A percentile compares a stretch with the other conserved stretches of the same genome.
Conservation (phyloP, 2,113 vertebrate species). For the Pomatostomus ruficeps region DNA sequence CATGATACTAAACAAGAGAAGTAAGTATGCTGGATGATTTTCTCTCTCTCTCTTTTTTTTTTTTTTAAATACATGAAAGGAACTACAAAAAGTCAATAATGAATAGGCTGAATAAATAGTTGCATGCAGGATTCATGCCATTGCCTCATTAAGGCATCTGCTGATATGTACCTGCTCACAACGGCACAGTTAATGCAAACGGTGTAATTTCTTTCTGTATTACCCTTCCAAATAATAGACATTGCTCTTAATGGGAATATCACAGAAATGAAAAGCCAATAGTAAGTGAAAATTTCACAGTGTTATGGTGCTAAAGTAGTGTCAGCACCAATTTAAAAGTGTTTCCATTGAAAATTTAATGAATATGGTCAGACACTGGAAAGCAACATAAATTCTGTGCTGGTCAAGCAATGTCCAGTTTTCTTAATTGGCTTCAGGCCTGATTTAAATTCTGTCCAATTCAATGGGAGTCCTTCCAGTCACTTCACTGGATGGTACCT, state of each 20-base stretch:
- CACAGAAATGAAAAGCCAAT: constrained; percentile 50
- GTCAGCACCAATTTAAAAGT: constrained; percentile 57
- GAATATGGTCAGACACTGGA: constrained; percentile 36
- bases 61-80: not conserved
- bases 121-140: not conserved
- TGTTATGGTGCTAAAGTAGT: constrained; percentile 38
- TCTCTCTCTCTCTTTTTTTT: too few relatives aligned
- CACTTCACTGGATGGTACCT: not conserved
- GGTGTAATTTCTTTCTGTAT: constrained; percentile 57
- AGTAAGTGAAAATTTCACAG: constrained; percentile 53
- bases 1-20: not conserved
- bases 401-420: constrained; percentile 2
- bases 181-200: constrained; percentile 49
- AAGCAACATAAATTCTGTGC: constrained; percentile 11
- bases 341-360: constrained; percentile 49
- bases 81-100: not conserved
- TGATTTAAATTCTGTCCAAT: not conserved
- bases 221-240: constrained; percentile 50
- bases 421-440: not conserved
- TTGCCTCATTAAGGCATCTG: constrained; percentile 57
- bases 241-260: constrained; percentile 45
- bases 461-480: not conserved
- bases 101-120: not conserved
- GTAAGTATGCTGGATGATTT: not conserved
- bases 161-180: constrained; percentile 29